phyloP scores from a whole-genome alignment of 1,140 invertebrate species.

The Trialeurodes vaporariorum region DNA sequence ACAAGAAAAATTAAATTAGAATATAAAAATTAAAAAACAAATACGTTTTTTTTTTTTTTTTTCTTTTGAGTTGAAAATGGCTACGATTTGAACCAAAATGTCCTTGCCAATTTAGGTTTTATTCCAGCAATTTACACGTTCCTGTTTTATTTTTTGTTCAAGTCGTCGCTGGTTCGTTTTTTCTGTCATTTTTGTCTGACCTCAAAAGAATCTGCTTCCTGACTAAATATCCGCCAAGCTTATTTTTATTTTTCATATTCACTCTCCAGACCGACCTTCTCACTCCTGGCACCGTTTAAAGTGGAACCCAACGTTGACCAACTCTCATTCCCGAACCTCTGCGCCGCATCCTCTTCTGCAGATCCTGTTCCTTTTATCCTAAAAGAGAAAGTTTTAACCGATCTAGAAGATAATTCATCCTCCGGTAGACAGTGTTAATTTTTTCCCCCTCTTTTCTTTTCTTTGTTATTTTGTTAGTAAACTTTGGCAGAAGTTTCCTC shows the following conservation, averaged over 20 bases:
- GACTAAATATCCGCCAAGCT: too few species aligned
- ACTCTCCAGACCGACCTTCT: not conserved
- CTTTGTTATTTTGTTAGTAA: not conserved
- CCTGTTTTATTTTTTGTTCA: too few species aligned
- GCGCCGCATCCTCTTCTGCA: not conserved
- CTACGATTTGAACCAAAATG: too few species aligned
- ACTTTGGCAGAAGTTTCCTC: not conserved
- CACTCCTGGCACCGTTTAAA: not conserved
- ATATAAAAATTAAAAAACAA: too few species aligned
- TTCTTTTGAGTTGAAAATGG: too few species aligned
- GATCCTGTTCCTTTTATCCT: not conserved
- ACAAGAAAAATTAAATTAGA: too few species aligned
- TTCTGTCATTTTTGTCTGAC: not conserved
- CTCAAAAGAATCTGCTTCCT: not conserved
- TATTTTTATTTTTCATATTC: not conserved
- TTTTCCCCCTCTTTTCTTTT: not conserved
- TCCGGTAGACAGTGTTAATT: not conserved
- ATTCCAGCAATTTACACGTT: too few species aligned
- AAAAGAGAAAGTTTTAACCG: not conserved
- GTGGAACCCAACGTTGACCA: not conserved
- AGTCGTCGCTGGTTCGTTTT: too few species aligned
- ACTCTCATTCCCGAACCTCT: not conserved
- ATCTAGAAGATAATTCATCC: not conserved
- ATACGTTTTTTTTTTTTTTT: too few species aligned
- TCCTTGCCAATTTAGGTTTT: too few species aligned